Base-by-base conservation (phyloP, 2,888 invertebrate genomes). In the Helleia helle region DNA sequence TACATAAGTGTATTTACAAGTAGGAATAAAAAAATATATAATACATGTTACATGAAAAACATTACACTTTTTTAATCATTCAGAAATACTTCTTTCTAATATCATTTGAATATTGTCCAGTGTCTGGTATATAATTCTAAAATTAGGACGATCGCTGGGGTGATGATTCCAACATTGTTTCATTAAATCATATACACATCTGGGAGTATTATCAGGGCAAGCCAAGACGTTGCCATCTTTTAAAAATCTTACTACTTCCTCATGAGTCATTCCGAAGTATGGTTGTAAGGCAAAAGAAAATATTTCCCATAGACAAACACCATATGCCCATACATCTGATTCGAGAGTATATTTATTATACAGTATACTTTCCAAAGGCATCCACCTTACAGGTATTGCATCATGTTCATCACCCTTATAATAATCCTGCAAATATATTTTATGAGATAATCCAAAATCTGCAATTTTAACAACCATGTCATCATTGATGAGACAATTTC, bases 271-370 rank as follows among this genome's bases (percentile, higher is more conserved):
- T 3, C 97, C 97, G 71, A 95, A 97, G 66, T 98, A 98, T 5
- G 98, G 98, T 73, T 98, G 97, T 47, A 97, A 86, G 14, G 97
- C 97, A 77, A 95, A 97, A 34, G 96, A 94, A 73, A 97, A 97
- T 63, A 97, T 95, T 81, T 98, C 98, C 97, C 97, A 98, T 29
- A 97, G 85, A 62, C 96, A 94, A 11, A 98, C 95, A 38, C 97
- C 98, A 80, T 93, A 98, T 8, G 97, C 97, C 97, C 97, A 98
- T 1, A 98, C 95, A 79, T 98, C 98, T 7, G 97, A 96, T 71
- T 97, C 96, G 47, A 95, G 88, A 8, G 97, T 97, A 74, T 97
- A 98, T 71, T 96, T 96, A 75, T 97, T 97, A 70, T 96, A 97
- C 40, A 97, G 86, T 69, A 98, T 97, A 73, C 97, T 95, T 74